Conservation (phyloP, 1,140 invertebrate species). For the Drosophila lini region DNA sequence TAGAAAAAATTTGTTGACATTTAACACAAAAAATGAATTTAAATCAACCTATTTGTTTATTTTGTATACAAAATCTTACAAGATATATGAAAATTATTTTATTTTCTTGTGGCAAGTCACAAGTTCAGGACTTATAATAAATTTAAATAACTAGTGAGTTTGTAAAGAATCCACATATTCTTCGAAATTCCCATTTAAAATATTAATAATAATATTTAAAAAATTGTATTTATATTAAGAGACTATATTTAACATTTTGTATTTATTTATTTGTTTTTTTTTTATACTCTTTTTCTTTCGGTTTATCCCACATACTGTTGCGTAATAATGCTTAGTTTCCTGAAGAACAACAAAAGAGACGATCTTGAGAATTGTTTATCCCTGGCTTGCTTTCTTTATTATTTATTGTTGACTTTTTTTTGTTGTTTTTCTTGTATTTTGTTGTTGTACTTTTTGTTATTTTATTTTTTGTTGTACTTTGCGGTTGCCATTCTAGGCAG, state of each 20-base stretch:
- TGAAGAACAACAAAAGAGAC: conserved; percentile 10
- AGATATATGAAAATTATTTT: too few relatives aligned
- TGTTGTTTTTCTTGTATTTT: not conserved
- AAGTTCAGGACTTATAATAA: too few relatives aligned
- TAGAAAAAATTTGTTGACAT: too few relatives aligned
- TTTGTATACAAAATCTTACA: too few relatives aligned
- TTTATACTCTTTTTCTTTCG: not conserved
- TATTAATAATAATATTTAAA: not conserved
- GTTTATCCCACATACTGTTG: not conserved
- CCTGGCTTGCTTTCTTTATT: conserved; percentile 17
- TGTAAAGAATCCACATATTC: too few relatives aligned
- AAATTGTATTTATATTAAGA: too few relatives aligned
- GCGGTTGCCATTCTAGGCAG: conserved; percentile 43
- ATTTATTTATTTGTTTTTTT: not conserved
- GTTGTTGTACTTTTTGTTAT: not conserved
- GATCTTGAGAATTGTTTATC: conserved; percentile 5
- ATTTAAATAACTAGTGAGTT: too few relatives aligned
- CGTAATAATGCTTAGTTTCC: conserved; percentile 11
- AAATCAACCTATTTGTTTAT: too few relatives aligned
- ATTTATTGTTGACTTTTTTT: not conserved
- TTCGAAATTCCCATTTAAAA: not conserved
- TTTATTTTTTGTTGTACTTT: not conserved
- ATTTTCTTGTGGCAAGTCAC: too few relatives aligned
- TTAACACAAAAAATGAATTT: too few relatives aligned
- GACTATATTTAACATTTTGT: too few relatives aligned